Evolutionary conservation across 2,888 invertebrate genomes (phyloP).

Genomic region (Ormyrus thymus): DNA sequence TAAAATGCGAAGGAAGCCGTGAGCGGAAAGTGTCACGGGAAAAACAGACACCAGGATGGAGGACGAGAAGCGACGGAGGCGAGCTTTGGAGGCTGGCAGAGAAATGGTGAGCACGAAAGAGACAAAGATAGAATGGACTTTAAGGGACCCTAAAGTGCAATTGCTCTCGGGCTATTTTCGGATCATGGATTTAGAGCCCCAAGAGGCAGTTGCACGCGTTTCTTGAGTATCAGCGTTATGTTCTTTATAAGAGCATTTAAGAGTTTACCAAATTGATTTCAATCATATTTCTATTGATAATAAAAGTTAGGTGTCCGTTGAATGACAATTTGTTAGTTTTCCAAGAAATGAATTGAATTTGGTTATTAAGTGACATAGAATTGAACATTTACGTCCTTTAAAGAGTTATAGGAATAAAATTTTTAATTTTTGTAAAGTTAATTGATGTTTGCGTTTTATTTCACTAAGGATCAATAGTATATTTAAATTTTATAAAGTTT

Average conservation of each 20-base stretch:
- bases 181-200: slow-evolving; percentile 35
- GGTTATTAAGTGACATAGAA: too few relatives aligned
- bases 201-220: slow-evolving; percentile 8
- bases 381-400: too few relatives aligned
- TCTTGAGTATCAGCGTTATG: background rate
- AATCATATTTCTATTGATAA: too few relatives aligned
- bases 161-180: slow-evolving; percentile 38
- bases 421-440: too few relatives aligned
- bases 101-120: slow-evolving; percentile 63
- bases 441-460: too few relatives aligned
- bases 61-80: slow-evolving; percentile 66
- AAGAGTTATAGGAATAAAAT: too few relatives aligned
- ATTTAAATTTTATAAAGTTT: too few relatives aligned
- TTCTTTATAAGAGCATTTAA: slow-evolving; percentile 1
- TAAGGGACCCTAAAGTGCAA: slow-evolving; percentile 36
- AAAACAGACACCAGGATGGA: slow-evolving; percentile 59
- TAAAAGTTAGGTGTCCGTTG: too few relatives aligned
- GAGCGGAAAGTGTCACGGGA: background rate
- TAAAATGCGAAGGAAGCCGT: slow-evolving; percentile 28
- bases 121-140: slow-evolving; percentile 33
- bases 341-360: too few relatives aligned
- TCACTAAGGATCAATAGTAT: too few relatives aligned
- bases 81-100: slow-evolving; percentile 66
- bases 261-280: too few relatives aligned
- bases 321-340: too few relatives aligned